Conservation (phyloP, 1,140 invertebrate species). For the Drosophila athabasca region DNA sequence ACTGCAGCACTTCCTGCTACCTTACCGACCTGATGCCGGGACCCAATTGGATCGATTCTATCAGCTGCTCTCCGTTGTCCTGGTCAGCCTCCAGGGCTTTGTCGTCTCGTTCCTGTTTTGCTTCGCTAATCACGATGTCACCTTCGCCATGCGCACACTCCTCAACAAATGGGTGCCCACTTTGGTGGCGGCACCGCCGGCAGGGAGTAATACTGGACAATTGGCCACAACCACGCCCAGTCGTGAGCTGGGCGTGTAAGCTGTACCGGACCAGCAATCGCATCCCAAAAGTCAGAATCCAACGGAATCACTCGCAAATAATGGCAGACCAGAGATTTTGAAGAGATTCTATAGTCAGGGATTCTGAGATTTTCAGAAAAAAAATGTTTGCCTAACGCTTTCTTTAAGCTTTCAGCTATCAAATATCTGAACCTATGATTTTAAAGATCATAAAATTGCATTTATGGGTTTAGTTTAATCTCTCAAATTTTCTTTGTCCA, state of each 20-base stretch:
- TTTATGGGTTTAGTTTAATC: too few species aligned
- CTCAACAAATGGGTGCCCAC: slow-evolving; percentile 78
- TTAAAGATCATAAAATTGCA: too few species aligned
- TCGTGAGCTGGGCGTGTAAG: slow-evolving; percentile 81
- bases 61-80: slow-evolving; percentile 90
- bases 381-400: too few species aligned
- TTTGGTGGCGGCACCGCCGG: slow-evolving; percentile 66
- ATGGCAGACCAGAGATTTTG: slow-evolving; percentile 48
- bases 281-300: slow-evolving; percentile 2
- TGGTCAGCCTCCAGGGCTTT: slow-evolving; percentile 93
- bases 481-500: too few species aligned
- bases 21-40: slow-evolving; percentile 89
- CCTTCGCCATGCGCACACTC: slow-evolving; percentile 83
- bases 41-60: slow-evolving; percentile 88
- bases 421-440: too few species aligned
- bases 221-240: slow-evolving; percentile 82
- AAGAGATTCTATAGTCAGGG: background rate
- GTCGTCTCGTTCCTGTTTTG: slow-evolving; percentile 94
- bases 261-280: background rate
- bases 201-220: slow-evolving; percentile 79
- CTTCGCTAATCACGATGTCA: slow-evolving; percentile 95
- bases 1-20: slow-evolving; percentile 91
- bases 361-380: too few species aligned
- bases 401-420: too few species aligned
- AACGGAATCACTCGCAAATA: background rate